Conservation (phyloP, 2,113 vertebrate species). For the Castor canadensis region DNA sequence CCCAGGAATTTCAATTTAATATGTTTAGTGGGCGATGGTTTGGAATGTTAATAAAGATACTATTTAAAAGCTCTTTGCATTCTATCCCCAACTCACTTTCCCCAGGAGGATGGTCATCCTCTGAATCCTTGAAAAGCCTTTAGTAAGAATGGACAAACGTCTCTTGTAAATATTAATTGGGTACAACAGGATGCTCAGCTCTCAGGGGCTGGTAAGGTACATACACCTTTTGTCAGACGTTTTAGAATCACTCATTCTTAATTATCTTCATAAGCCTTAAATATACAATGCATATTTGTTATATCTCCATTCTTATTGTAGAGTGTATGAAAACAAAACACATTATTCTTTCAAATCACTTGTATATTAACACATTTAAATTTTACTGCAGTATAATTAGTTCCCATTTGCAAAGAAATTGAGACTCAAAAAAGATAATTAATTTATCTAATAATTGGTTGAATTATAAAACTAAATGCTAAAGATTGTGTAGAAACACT, state of each 20-base stretch:
- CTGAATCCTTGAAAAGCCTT: not conserved
- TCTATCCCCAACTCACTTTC: not conserved
- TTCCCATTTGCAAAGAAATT: not conserved
- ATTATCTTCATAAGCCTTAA: not conserved
- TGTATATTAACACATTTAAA: not conserved
- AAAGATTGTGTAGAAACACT: not conserved
- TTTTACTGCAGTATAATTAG: not conserved
- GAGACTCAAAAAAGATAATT: not conserved
- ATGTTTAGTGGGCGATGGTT: not conserved
- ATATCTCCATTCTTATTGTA: not conserved
- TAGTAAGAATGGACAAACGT: not conserved
- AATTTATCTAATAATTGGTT: not conserved
- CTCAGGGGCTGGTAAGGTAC: not conserved
- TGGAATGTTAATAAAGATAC: not conserved
- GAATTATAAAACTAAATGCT: not conserved
- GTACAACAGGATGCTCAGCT: not conserved
- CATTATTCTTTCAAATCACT: not conserved
- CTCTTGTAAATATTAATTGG: not conserved
- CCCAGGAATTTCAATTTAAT: not conserved
- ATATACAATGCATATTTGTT: not conserved
- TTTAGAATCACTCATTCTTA: not conserved
- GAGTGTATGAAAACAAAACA: not conserved
- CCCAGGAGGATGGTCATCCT: not conserved
- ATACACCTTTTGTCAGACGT: not conserved
- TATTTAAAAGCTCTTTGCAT: not conserved